These are phyloP conservation scores for Heterotilapia buettikoferi DNA, from an alignment of 2,113 vertebrate species.

Conservation along the genomic window DNA sequence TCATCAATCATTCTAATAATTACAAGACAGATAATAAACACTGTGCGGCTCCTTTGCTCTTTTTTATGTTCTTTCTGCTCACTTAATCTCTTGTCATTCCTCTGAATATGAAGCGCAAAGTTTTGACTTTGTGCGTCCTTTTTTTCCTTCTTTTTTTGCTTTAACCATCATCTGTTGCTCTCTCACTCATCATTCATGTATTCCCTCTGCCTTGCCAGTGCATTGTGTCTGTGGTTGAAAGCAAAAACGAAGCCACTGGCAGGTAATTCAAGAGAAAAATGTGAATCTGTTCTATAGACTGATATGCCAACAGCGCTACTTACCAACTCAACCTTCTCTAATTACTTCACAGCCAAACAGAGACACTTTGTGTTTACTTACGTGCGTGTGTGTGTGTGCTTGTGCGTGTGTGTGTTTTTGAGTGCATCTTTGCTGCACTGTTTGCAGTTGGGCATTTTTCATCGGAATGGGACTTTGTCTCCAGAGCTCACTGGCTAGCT, in stretches of 20 bases:
- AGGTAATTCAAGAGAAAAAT: constrained; percentile 22
- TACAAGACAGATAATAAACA: constrained; percentile 40
- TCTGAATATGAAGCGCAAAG: background rate
- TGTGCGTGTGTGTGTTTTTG: background rate
- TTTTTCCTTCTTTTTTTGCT: background rate
- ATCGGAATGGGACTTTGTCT: constrained; percentile 70
- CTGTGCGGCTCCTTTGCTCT: background rate
- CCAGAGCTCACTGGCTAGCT: constrained; percentile 59
- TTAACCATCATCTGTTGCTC: background rate
- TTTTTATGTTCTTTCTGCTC: background rate
- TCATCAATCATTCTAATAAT: constrained; percentile 49
- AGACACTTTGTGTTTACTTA: constrained; percentile 25
- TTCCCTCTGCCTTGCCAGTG: background rate
- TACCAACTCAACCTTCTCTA: constrained; percentile 34
- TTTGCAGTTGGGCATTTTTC: constrained; percentile 67
- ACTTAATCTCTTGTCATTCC: background rate
- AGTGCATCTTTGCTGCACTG: constrained; percentile 1
- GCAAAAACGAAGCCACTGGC: constrained; percentile 5
- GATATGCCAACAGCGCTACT: constrained; percentile 23
- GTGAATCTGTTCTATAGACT: background rate
- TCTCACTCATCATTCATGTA: background rate
- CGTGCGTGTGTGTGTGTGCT: background rate
- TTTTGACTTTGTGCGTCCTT: background rate
- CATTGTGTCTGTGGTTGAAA: constrained; percentile 8
- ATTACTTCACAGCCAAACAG: constrained; percentile 35